Conservation (phyloP, 2,888 invertebrate species). For the Eubasilissa splendida region DNA sequence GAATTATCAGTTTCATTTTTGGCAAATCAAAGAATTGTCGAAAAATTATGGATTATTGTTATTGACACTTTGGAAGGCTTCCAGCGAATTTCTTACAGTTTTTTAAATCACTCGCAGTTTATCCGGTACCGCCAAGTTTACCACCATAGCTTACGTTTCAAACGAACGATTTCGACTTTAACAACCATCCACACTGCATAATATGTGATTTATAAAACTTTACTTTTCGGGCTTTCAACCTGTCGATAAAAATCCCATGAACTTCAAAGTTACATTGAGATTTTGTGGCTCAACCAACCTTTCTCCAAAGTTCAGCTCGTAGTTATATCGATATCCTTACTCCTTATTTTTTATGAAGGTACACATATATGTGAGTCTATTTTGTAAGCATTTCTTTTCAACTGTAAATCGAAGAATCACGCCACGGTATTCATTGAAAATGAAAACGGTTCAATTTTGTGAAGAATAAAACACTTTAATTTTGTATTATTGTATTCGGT, state of each 20-base stretch:
- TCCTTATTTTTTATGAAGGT: no score
- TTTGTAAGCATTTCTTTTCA: no score
- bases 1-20: no score
- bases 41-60: neutral
- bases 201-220: constrained; percentile 10
- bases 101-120: neutral
- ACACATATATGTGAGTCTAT: no score
- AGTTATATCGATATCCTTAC: no score
- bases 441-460: no score
- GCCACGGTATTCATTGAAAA: no score
- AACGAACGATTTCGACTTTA: neutral
- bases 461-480: no score
- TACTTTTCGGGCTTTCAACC: neutral
- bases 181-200: neutral
- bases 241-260: constrained; percentile 21
- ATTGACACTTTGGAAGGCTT: constrained; percentile 3
- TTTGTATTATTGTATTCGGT: no score
- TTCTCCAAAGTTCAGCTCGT: no score
- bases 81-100: constrained; percentile 8
- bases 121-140: constrained; percentile 19
- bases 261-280: neutral
- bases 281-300: neutral
- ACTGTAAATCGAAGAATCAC: no score
- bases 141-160: neutral
- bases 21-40: no score